phyloP scores from a whole-genome alignment of 53 echinoderm and acorn worm species.

The Echinometra lucunter region DNA sequence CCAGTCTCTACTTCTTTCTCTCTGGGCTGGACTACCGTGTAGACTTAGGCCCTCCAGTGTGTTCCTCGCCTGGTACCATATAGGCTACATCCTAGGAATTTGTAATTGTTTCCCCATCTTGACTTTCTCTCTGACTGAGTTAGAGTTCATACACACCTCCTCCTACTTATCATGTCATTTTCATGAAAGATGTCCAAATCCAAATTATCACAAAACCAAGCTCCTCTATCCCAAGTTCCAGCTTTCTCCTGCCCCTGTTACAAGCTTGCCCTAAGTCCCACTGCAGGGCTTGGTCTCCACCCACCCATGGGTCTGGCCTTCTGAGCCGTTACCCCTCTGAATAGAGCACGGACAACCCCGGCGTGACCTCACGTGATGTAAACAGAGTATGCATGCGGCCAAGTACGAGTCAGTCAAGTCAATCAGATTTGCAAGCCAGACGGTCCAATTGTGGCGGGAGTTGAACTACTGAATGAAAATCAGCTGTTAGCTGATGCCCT shows the following conservation, averaged over 20 bases:
- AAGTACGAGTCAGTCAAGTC: background rate
- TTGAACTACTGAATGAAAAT: constrained; percentile 9
- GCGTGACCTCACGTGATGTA: background rate
- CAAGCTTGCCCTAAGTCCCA: too few relatives aligned
- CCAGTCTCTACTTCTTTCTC: background rate
- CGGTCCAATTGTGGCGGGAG: background rate
- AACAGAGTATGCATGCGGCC: background rate
- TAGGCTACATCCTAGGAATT: too few relatives aligned
- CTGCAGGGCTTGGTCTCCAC: background rate
- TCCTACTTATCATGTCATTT: too few relatives aligned
- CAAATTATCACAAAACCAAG: too few relatives aligned
- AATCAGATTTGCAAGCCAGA: constrained; percentile 2
- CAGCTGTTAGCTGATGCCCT: constrained; percentile 35
- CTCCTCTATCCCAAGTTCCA: too few relatives aligned
- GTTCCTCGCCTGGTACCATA: background rate
- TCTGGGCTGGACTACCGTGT: too few relatives aligned
- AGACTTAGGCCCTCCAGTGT: background rate
- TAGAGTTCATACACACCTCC: too few relatives aligned
- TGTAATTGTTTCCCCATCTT: too few relatives aligned
- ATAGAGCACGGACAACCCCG: background rate
- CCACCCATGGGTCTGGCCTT: background rate
- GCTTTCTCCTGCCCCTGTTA: too few relatives aligned
- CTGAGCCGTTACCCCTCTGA: background rate
- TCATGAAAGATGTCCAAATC: too few relatives aligned
- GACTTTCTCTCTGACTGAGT: too few relatives aligned